These are phyloP conservation scores for Drosophila leonis DNA, from an alignment of 2,888 invertebrate genomes.

Conservation along the genomic window DNA sequence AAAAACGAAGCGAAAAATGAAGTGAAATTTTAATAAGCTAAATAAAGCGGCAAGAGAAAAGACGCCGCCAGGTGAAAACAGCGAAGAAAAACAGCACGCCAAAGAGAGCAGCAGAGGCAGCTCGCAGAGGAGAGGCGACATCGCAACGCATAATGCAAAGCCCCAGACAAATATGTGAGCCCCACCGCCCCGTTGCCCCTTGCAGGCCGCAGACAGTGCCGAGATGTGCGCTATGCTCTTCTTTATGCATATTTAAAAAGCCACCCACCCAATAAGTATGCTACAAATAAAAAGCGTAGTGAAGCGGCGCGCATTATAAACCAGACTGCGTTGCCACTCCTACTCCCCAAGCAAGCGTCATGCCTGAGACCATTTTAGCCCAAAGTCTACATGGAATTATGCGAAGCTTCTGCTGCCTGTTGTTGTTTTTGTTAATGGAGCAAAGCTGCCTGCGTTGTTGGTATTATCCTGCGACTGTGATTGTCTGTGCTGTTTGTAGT, in stretches of 20 bases:
- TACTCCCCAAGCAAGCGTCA: slow-evolving; percentile 9
- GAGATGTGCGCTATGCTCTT: slow-evolving; percentile 60
- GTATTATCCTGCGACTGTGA: slow-evolving; percentile 77
- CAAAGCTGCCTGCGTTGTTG: slow-evolving; percentile 59
- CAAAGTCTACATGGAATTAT: slow-evolving; percentile 77
- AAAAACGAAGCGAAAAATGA: slow-evolving; percentile 44
- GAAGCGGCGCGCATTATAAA: slow-evolving; percentile 74
- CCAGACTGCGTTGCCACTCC: slow-evolving; percentile 36
- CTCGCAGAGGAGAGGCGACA: slow-evolving; percentile 28
- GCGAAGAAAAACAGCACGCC: slow-evolving; percentile 28
- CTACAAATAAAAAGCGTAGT: slow-evolving; percentile 81
- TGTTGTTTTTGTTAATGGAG: slow-evolving; percentile 76
- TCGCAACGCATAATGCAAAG: slow-evolving; percentile 61
- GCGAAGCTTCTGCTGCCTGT: slow-evolving; percentile 65
- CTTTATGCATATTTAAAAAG: slow-evolving; percentile 71
- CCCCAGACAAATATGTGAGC: slow-evolving; percentile 66
- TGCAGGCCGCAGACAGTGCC: slow-evolving; percentile 25
- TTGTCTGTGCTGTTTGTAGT: slow-evolving; percentile 73
- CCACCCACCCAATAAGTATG: slow-evolving; percentile 72
- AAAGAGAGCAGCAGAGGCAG: slow-evolving; percentile 43
- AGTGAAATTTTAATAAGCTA: slow-evolving; percentile 66
- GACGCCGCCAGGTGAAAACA: slow-evolving; percentile 53
- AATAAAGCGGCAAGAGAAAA: slow-evolving; percentile 48
- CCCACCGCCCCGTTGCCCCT: too few species aligned
- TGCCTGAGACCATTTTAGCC: slow-evolving; percentile 48